Base-by-base conservation (phyloP, 1,140 invertebrate species). In the Bombus soroeensis region DNA sequence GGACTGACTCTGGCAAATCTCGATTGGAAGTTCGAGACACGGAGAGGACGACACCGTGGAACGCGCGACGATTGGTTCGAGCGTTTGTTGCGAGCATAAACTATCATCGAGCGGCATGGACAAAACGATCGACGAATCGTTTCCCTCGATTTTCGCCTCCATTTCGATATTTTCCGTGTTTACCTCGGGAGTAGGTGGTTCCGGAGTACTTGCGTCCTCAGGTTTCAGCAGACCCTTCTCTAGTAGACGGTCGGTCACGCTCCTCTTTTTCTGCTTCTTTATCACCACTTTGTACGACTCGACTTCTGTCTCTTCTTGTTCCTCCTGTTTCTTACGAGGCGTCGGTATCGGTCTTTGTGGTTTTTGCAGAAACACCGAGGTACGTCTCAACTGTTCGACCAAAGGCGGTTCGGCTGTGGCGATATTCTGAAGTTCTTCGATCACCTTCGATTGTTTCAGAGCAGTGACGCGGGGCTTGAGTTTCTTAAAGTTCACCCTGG, bases 331-430 rank as follows among this genome's bases (percentile, higher is more conserved):
- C 64, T 92, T 94, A 83, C 96, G 96, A 3, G 94, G 94, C 81
- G 93, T 95, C 0, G 97, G 97, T 59, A 96, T 95, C 1, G 97
- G 96, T 39, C 97, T 94, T 87, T 96, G 95, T 2, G 97, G 97
- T 87, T 96, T 97, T 90, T 97, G 96, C 62, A 97, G 92, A 90
- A 97, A 97, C 25, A 97, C 97, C n/a, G 97, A 97, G 91, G 96
- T 96, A 81, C 96, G 96, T 71, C 95, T 96, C 32, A 93, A 72
- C 75, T 96, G 96, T 84, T 97, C 96, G 34, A 96, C 94, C 43
- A 94, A 91, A 57, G 95, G 95, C 68, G 96, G 96, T 74, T 96
- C 95, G 12, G 89, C 91, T 34, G 91, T 79, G 2, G 92, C 92
- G 37, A 95, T 93, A 22, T 94, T 87, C 77, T 97, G 97, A 12